These are phyloP conservation scores for Catagonus wagneri DNA, from an alignment of 2,113 vertebrate species.

Conservation along the genomic window DNA sequence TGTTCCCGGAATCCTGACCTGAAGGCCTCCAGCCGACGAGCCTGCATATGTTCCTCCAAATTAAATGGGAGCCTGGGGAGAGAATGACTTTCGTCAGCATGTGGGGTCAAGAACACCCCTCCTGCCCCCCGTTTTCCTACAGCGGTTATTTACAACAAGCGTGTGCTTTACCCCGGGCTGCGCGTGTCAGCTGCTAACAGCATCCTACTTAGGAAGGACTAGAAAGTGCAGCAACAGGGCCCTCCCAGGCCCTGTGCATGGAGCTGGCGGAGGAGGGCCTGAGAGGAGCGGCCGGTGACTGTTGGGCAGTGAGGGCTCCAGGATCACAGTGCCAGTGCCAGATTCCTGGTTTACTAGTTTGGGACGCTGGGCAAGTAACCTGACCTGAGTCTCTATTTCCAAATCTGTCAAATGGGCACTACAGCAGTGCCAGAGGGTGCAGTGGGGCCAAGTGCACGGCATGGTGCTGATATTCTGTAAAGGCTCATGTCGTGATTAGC, in stretches of 20 bases:
- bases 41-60: background rate
- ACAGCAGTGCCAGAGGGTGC: fast-evolving
- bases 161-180: background rate
- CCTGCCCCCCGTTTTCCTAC: background rate
- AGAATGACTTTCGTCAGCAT: background rate
- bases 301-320: fast-evolving
- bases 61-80: background rate
- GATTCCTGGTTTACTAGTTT: background rate
- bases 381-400: background rate
- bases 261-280: too few species aligned
- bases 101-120: background rate
- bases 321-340: background rate
- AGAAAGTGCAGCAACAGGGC: background rate
- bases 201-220: background rate
- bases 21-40: background rate
- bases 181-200: background rate
- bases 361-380: background rate
- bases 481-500: too few species aligned
- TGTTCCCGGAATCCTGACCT: fast-evolving
- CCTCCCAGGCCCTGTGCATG: fast-evolving
- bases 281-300: fast-evolving
- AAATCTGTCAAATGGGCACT: background rate
- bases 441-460: fast-evolving
- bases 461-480: fast-evolving
- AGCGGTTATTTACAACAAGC: background rate